phyloP scores from a whole-genome alignment of 2,888 invertebrate species.

The Himalopsyche anomala region DNA sequence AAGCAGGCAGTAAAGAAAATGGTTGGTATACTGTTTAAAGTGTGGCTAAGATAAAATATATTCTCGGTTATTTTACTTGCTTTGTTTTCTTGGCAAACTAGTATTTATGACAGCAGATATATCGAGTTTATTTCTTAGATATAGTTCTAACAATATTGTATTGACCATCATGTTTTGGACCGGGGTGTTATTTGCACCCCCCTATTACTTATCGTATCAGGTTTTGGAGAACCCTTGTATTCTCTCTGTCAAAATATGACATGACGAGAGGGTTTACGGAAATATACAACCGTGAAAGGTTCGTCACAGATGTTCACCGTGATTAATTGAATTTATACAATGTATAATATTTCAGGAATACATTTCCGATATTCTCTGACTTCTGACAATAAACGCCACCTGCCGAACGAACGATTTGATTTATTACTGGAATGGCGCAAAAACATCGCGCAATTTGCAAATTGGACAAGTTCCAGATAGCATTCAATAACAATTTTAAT shows the following conservation, averaged over 20 bases:
- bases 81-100: not conserved
- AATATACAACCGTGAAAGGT: slow-evolving; percentile 34
- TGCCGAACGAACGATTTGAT: not conserved
- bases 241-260: slow-evolving; percentile 42
- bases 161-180: not conserved
- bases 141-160: slow-evolving; percentile 22
- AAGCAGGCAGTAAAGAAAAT: too few species aligned
- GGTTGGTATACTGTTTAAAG: too few species aligned
- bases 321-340: slow-evolving; percentile 37
- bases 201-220: slow-evolving; percentile 38
- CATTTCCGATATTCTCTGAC: slow-evolving; percentile 24
- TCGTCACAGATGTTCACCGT: slow-evolving; percentile 36
- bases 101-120: not conserved
- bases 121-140: not conserved
- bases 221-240: slow-evolving; percentile 38
- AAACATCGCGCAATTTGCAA: not conserved
- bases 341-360: not conserved
- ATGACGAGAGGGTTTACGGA: slow-evolving; percentile 27
- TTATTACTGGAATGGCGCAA: not conserved
- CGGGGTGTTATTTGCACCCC: slow-evolving; percentile 15
- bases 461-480: not conserved
- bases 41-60: not conserved
- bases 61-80: not conserved
- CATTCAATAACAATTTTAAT: not conserved
- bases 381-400: slow-evolving; percentile 32